Evolutionary conservation across 2,797 vertebrate species (phyloP).

Genomic region (Falco rusticolus): DNA sequence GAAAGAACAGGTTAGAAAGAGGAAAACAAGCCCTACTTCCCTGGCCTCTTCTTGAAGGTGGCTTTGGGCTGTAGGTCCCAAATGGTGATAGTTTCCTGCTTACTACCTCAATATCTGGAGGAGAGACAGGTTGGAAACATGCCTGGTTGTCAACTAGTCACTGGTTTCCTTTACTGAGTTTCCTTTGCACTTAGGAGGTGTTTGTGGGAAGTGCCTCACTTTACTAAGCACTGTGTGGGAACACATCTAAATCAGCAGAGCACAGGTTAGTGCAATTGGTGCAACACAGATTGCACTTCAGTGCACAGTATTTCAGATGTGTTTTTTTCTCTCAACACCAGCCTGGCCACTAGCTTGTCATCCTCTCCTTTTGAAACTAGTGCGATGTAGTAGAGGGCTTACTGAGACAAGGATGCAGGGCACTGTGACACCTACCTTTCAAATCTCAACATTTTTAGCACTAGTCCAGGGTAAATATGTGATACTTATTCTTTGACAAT

Average conservation of each 20-base stretch:
- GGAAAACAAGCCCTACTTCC: neutral
- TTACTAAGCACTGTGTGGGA: neutral
- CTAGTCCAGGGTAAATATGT: neutral
- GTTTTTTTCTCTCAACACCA: neutral
- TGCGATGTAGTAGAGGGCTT: neutral
- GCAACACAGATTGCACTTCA: neutral
- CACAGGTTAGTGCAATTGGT: neutral
- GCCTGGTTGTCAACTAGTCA: neutral
- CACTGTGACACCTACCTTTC: neutral
- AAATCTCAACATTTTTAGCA: neutral
- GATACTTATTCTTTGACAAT: neutral
- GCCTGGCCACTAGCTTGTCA: neutral
- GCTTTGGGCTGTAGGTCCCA: neutral
- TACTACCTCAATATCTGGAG: neutral
- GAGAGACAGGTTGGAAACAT: neutral
- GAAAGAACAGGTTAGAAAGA: neutral
- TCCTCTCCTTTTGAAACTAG: neutral
- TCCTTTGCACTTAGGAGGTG: neutral
- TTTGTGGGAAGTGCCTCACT: neutral
- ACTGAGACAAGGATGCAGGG: neutral
- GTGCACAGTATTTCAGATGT: neutral
- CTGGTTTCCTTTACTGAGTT: neutral
- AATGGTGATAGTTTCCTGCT: neutral
- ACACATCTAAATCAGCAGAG: neutral
- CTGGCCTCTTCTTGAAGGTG: neutral